Evolutionary conservation across 2,113 vertebrate genomes (phyloP), one percentile per base, ranked within the genome.

Genomic region (Chionis minor): DNA sequence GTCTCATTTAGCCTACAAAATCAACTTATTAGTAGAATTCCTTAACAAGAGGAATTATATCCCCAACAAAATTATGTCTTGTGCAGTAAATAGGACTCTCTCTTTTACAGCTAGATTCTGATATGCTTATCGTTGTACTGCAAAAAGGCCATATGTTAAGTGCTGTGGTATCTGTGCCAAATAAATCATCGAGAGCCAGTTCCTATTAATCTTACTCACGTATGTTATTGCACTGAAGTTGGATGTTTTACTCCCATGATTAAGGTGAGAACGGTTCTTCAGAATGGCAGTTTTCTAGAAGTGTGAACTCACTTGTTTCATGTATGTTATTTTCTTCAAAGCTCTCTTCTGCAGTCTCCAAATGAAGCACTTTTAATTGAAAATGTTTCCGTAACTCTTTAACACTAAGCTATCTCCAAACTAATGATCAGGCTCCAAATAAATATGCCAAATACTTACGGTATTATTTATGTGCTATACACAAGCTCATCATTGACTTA

Each of bases 401-500:
- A 94, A 79, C 70, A 87, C 45, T 90, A 14, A 90, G 26, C 74
- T 59, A 32, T 89, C 71, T 94, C 65, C 78, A 92, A 96, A 80
- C 55, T 88, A 97, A 88, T 71, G 75, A 96, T 83, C 49, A 81
- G 59, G 56, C 73, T 97, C 79, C 90, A 96, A 97, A 96, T 52
- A 97, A 98, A 96, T 92, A 94, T 87, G 86, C 67, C 91, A 96
- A 82, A 90, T 96, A 82, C 80, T 94, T 84, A 91, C 16, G 49
- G 88, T 95, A 86, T 95, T 98, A 95, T 97, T 97, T 97, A 86
- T 96, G 90, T 97, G 88, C 90, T 71, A 84, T 85, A 86, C 80
- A 92, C 95, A 82, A 90, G 88, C 77, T 97, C 96, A 97, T 97
- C 94, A 96, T 79, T 90, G 95, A 95, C 88, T 97, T 98, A 95